Evolutionary conservation across 2,113 vertebrate species (phyloP), one percentile per base, ranked within the genome.

Genomic region (Ranitomeya variabilis): DNA sequence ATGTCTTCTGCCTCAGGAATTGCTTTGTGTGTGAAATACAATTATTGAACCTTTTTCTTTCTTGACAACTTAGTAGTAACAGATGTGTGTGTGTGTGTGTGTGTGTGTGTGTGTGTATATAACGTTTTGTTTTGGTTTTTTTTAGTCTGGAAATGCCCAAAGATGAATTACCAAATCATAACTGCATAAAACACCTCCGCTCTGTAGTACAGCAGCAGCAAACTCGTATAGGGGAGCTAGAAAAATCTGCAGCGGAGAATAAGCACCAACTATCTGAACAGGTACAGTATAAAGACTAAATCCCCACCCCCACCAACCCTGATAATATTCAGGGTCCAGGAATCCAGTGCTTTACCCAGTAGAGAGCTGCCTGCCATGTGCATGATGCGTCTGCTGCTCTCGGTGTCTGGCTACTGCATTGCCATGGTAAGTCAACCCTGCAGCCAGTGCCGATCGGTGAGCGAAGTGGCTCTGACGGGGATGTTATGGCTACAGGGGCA

Each of bases 221-320:
- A 92, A 96, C 95, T 0, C 96, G 98, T 7, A 98, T 99, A 0
- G 96, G 96, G 0, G 98, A 99, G 87, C 94, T 99, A 94, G 98
- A 99, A 93, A 99, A 98, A 91, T 96, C 93, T 0, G 97, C 97
- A 0, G 97, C 96, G 0, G 98, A 99, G 86, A 98, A 99, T 92
- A 99, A 98, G 71, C 98, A 99, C 90, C 98, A 99, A 92, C 92
- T 99, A 90, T 96, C 98, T 0, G 98, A 99, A 92, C 98, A 99
- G 96, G 98, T 14, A 85, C 21, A 57, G 4, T 69, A 73, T 73
- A 19, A 64, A 7, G 0, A 60, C 5, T 3, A 60, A 5, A 13
- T 45, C 37, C 37, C 26, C 26, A 31, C 26, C 26, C 37, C 3
- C 37, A 45, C 37, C 5, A 4, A 45, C 3, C 37, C 37, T 45